phyloP scores from a whole-genome alignment of 2,797 vertebrate species.

The Coregonus suidteri region DNA sequence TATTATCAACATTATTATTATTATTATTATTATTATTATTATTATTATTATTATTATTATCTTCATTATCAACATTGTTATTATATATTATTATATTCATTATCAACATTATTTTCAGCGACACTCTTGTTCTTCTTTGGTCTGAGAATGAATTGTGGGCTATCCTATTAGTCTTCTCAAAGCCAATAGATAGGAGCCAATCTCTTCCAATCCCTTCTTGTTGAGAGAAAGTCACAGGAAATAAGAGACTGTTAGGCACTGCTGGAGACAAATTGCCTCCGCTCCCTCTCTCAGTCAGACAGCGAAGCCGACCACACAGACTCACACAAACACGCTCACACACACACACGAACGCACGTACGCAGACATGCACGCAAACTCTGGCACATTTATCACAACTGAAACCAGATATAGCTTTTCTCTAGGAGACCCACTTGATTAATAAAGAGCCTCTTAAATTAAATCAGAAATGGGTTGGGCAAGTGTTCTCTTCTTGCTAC shows the following conservation, averaged over 20 bases:
- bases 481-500: too few relatives aligned
- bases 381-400: too few relatives aligned
- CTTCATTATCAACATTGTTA: too few relatives aligned
- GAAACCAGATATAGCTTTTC: too few relatives aligned
- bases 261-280: neutral
- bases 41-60: too few relatives aligned
- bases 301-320: slow-evolving; percentile 33
- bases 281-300: slow-evolving; percentile 10
- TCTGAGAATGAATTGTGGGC: neutral
- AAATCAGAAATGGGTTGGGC: too few relatives aligned
- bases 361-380: neutral
- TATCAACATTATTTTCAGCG: neutral
- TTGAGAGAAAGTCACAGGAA: slow-evolving; percentile 52
- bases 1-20: too few relatives aligned
- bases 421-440: too few relatives aligned
- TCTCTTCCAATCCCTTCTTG: slow-evolving; percentile 45
- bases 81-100: neutral
- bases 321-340: slow-evolving; percentile 30
- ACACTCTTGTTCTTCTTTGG: neutral
- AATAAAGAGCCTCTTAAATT: too few relatives aligned
- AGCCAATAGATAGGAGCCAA: neutral
- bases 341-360: neutral
- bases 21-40: too few relatives aligned
- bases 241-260: slow-evolving; percentile 56
- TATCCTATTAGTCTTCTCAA: neutral